A percentile compares a stretch with the other conserved stretches of the same genome.
These are phyloP conservation scores for Andricus quercusramuli DNA, from an alignment of 2,888 invertebrate genomes.

Conservation along the genomic window DNA sequence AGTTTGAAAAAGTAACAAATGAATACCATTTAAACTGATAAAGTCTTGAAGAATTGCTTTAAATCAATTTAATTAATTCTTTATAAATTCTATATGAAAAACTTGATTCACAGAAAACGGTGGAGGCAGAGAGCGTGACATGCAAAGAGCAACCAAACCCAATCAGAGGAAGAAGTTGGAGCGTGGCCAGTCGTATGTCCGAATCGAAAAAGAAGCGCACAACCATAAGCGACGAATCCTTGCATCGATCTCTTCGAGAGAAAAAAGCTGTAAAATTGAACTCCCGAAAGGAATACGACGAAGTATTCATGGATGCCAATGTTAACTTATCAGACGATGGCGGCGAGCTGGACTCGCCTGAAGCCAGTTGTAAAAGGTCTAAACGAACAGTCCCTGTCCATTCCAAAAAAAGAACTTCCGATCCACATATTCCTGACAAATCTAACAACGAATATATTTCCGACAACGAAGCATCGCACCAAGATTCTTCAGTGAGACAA, in stretches of 20 bases:
- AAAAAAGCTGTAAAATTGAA: conserved; percentile 60
- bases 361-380: conserved; percentile 34
- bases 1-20: too few species aligned
- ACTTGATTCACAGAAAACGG: conserved; percentile 60
- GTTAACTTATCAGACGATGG: conserved; percentile 73
- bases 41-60: background rate
- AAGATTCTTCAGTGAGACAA: background rate
- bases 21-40: too few species aligned
- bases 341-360: conserved; percentile 58
- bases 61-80: background rate
- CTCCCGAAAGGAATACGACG: conserved; percentile 63
- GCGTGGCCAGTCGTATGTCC: conserved; percentile 78
- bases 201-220: conserved; percentile 65
- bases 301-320: conserved; percentile 71
- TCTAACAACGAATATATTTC: conserved; percentile 5
- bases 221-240: conserved; percentile 57
- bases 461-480: background rate
- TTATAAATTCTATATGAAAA: background rate
- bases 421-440: conserved; percentile 1
- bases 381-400: conserved; percentile 44
- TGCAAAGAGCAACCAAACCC: conserved; percentile 63
- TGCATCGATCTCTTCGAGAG: conserved; percentile 56
- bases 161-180: conserved; percentile 80
- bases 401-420: conserved; percentile 55
- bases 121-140: conserved; percentile 61